Conservation (phyloP, 2,888 invertebrate genomes). For the Ormyrus rosae region DNA sequence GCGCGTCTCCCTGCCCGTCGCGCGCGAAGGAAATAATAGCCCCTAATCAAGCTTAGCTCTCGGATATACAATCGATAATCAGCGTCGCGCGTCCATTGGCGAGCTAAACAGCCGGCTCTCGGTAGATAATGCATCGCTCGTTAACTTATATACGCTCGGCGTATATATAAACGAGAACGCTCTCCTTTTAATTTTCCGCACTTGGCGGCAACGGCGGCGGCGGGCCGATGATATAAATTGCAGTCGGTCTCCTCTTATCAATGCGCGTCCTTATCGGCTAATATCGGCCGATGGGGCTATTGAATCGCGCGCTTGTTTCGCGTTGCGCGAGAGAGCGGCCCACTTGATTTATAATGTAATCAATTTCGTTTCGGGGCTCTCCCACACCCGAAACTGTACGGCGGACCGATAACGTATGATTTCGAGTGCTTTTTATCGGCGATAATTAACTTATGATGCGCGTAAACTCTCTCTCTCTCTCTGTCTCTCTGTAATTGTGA, state of each 20-base stretch:
- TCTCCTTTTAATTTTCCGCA: too few relatives aligned
- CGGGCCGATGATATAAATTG: conserved; percentile 28
- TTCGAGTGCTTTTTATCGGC: conserved; percentile 49
- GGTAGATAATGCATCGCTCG: too few relatives aligned
- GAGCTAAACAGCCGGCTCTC: too few relatives aligned
- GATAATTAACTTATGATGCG: conserved; percentile 53
- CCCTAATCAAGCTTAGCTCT: too few relatives aligned
- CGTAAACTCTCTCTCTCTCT: too few relatives aligned
- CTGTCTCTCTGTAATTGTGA: conserved; percentile 2
- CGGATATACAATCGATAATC: too few relatives aligned
- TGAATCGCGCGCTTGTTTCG: conserved; percentile 32
- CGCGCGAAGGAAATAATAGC: too few relatives aligned
- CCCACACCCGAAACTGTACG: not conserved
- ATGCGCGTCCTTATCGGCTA: conserved; percentile 41
- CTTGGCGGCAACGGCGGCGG: too few relatives aligned
- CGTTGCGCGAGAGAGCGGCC: not conserved
- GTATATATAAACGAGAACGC: too few relatives aligned
- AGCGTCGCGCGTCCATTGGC: too few relatives aligned
- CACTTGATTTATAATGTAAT: conserved; percentile 55
- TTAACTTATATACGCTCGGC: too few relatives aligned
- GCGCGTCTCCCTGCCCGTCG: too few relatives aligned
- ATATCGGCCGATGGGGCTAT: conserved; percentile 38
- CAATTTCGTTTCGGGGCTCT: conserved; percentile 27
- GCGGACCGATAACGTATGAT: conserved; percentile 13
- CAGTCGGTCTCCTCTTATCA: conserved; percentile 34